Evolutionary conservation across 2,113 vertebrate genomes (phyloP), one percentile per base, ranked within the genome.

Genomic region (Choloepus hoffmanni): DNA sequence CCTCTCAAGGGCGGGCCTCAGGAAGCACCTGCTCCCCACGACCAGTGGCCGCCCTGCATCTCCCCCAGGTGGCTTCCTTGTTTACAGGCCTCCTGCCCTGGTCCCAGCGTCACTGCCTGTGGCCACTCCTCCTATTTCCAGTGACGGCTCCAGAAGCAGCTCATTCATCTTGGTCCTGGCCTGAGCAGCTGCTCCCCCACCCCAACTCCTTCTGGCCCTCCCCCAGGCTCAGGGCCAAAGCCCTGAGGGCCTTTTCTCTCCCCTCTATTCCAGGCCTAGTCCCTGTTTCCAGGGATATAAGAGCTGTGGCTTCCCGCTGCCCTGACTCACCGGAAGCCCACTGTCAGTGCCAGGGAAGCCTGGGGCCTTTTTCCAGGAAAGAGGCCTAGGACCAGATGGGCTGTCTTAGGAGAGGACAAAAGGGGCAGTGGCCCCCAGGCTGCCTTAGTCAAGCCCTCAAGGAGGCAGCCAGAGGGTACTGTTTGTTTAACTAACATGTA

Each of bases 31-130:
- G 97, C 97, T 97, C 89, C 84, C 65, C 92, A 97, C 86, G 94
- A 97, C 96, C 84, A 96, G 96, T 36, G 96, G 81, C 94, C 92
- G 95, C 94, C 96, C 97, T 43, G 85, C 0, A 50, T 70, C 92
- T 97, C 94, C 97, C 97, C 97, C 96, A 98, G 97, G 97, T 98
- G 97, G 97, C 92, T 98, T 98, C 97, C 97, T 98, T 98, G 96
- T 98, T 98, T 98, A 98, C 97, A 96, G 93, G 93, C 96, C 96
- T 96, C 96, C 97, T 96, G 94, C 94, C 91, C 96, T 68, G 79
- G 95, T 83, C 84, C 43, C 86, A 89, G 87, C 94, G 97, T 97
- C 97, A 97, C 96, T 94, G 96, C 89, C 90, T 77, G 83, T 86
- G 92, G 96, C 97, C 97, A 92, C 97, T 91, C 97, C 97, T 95